These are phyloP conservation scores for Perdix hodgsoniae DNA, from an alignment of 2,797 vertebrate species.

Conservation along the genomic window DNA sequence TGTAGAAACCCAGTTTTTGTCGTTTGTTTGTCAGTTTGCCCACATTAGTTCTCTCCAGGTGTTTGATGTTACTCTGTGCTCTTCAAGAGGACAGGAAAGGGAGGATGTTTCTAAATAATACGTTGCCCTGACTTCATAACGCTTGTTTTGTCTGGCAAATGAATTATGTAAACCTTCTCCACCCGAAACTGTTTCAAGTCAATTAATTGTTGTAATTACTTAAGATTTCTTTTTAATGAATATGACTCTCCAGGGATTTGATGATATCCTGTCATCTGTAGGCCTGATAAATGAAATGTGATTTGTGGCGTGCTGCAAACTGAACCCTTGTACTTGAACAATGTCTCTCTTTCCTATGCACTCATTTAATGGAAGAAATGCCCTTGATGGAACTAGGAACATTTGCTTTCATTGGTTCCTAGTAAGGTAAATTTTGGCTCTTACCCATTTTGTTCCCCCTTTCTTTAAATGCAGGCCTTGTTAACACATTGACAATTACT, in stretches of 20 bases:
- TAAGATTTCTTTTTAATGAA: slow-evolving; percentile 93
- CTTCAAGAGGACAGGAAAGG: slow-evolving; percentile 14
- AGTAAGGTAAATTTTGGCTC: slow-evolving; percentile 6
- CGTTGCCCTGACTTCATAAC: slow-evolving; percentile 70
- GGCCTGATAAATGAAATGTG: slow-evolving; percentile 88
- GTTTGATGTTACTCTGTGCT: background rate
- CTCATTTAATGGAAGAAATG: slow-evolving; percentile 78
- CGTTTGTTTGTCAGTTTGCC: slow-evolving; percentile 34
- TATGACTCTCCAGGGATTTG: slow-evolving; percentile 86
- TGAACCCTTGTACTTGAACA: slow-evolving; percentile 80
- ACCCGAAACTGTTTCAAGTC: slow-evolving; percentile 89
- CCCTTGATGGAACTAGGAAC: slow-evolving; percentile 77
- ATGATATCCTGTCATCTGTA: slow-evolving; percentile 88
- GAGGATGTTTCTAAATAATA: slow-evolving; percentile 59
- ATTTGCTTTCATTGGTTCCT: slow-evolving; percentile 27
- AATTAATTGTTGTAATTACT: slow-evolving; percentile 93
- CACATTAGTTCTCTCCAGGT: background rate
- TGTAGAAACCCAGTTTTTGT: background rate
- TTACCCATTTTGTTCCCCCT: background rate
- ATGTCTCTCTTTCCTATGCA: slow-evolving; percentile 73
- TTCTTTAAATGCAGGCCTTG: slow-evolving; percentile 33
- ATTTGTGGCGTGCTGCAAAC: slow-evolving; percentile 85
- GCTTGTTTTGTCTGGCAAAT: slow-evolving; percentile 88
- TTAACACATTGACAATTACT: slow-evolving; percentile 16
- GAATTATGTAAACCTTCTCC: slow-evolving; percentile 90